These are phyloP conservation scores for Calypte anna DNA, from an alignment of 2,113 vertebrate genomes.

Conservation along the genomic window DNA sequence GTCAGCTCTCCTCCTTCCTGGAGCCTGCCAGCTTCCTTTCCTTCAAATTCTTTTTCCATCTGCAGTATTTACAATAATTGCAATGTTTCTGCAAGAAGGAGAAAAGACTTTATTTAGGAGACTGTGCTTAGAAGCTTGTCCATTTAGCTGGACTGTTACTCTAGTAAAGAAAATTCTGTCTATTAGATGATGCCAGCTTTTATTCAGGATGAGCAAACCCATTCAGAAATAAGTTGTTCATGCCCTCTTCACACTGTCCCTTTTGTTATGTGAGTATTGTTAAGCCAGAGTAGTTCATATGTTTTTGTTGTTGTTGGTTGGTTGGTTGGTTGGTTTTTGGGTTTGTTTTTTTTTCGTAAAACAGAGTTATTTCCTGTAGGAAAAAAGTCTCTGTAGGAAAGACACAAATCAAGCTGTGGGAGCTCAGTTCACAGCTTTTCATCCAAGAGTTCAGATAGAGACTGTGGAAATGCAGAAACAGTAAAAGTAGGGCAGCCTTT, in stretches of 20 bases:
- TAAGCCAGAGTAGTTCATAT: not conserved
- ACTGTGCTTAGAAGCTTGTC: slow-evolving; percentile 14
- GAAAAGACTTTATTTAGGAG: slow-evolving; percentile 36
- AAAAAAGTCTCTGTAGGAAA: slow-evolving; percentile 2
- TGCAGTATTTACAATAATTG: slow-evolving; percentile 27
- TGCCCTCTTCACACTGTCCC: slow-evolving; percentile 2
- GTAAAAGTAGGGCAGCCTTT: not conserved
- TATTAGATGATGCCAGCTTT: slow-evolving; percentile 46
- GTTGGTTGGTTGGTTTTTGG: too few relatives aligned
- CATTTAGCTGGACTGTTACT: not conserved
- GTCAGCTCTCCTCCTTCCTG: not conserved
- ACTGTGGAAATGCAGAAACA: not conserved
- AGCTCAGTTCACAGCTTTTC: slow-evolving; percentile 1
- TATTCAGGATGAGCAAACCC: slow-evolving; percentile 49
- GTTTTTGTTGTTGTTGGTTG: too few relatives aligned
- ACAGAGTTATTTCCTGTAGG: slow-evolving; percentile 44
- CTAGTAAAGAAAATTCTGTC: slow-evolving; percentile 14
- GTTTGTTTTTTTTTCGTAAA: not conserved
- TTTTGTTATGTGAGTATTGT: slow-evolving; percentile 8
- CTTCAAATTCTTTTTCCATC: slow-evolving; percentile 22
- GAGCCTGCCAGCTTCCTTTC: not conserved
- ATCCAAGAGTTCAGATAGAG: not conserved
- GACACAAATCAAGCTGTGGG: not conserved
- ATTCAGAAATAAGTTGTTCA: slow-evolving; percentile 12
- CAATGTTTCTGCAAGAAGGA: slow-evolving; percentile 6